Evolutionary conservation across 2,888 invertebrate genomes (phyloP), one percentile per base, ranked within the genome.

Genomic region (Sabellastarte sp.): DNA sequence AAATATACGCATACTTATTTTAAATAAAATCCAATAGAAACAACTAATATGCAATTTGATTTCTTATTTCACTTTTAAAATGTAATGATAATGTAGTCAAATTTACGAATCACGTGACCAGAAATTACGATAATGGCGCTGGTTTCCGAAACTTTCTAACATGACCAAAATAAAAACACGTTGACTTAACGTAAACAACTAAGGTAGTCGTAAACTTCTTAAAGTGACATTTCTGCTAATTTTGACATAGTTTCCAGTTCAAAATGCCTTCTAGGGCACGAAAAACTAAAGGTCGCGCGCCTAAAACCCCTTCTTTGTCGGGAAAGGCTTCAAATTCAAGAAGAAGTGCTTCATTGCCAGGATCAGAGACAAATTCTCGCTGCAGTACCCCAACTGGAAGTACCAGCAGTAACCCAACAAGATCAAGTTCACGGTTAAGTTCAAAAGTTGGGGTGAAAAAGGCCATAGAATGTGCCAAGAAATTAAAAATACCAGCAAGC

Each of bases 101-200:
- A n/a, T 41, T 10, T n/a, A 20, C 28, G 10, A 26, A 26, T 53
- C 53, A 53, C 53, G 53, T 53, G 53, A 53, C 28, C 28, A 24
- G 5, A 53, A 26, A 53, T 26, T 5, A 26, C 5, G 28, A 41
- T 5, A 53, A 53, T 53, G 26, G 10, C 20, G 53, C 24, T 5
- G 41, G 10, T 41, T 26, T 53, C 5, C 20, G 24, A n/a, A 53
- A 15, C 24, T 53, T 53, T 53, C 26, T 20, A 24, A 10, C 10
- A 53, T 5, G 10, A 53, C 26, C 53, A 53, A 53, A 53, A 53
- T 53, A 53, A 53, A 53, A 15, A 26, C 53, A 53, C 53, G 53
- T 53, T 53, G 28, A n/a, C n/a, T n/a, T n/a, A n/a, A n/a, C n/a
- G n/a, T n/a, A n/a, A n/a, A n/a, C n/a, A n/a, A n/a, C n/a, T n/a